Percentiles rank a stretch among this genome's conserved stretches.
These are phyloP conservation scores for Beris chalybata DNA, from an alignment of 2,888 invertebrate species.

Conservation along the genomic window DNA sequence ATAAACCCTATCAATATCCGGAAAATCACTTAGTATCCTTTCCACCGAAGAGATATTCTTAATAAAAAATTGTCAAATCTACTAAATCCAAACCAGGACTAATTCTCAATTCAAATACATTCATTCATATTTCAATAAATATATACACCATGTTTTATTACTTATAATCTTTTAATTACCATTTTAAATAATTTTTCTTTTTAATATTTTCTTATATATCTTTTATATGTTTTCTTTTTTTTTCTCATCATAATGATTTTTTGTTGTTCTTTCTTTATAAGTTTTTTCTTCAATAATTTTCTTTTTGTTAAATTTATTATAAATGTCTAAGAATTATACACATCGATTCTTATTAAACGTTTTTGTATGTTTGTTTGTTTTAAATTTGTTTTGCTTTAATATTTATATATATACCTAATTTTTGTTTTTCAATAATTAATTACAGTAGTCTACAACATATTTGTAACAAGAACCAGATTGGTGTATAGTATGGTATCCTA, in stretches of 20 bases:
- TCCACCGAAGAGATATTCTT: too few relatives aligned
- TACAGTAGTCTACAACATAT: neutral
- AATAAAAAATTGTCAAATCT: too few relatives aligned
- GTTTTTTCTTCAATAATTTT: conserved; percentile 28
- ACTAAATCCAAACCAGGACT: too few relatives aligned
- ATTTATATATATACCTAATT: neutral
- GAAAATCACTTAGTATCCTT: too few relatives aligned
- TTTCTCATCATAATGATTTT: conserved; percentile 20
- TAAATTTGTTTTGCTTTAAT: conserved; percentile 13
- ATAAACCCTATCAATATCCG: too few relatives aligned
- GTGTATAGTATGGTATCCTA: too few relatives aligned
- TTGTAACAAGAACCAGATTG: too few relatives aligned
- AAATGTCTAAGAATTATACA: conserved; percentile 36
- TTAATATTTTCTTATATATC: conserved; percentile 25
- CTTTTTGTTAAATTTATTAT: conserved; percentile 33
- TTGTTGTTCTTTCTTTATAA: conserved; percentile 26
- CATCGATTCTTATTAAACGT: conserved; percentile 30
- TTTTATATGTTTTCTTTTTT: conserved; percentile 8
- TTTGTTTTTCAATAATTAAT: conserved; percentile 23
- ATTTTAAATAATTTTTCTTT: conserved; percentile 26
- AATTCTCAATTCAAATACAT: too few relatives aligned
- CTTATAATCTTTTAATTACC: conserved; percentile 25
- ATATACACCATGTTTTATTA: neutral
- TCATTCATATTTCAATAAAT: too few relatives aligned
- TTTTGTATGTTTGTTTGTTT: conserved; percentile 33